Percentiles rank a stretch among this genome's conserved stretches.
phyloP scores from a whole-genome alignment of 2,113 vertebrate genomes.

The Pterophyllum scalare region DNA sequence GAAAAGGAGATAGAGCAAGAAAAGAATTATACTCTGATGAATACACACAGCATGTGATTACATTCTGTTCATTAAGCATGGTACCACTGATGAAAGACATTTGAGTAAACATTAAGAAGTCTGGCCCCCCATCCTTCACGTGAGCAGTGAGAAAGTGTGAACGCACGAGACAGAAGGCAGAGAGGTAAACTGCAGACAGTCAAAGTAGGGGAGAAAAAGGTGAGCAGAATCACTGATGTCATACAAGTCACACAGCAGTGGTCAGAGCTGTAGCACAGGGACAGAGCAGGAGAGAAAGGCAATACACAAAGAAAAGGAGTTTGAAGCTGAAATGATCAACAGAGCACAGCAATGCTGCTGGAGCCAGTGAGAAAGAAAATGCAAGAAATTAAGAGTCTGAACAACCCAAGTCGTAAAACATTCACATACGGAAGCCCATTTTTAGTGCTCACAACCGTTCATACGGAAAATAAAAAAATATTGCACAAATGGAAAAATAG shows the following conservation, averaged over 20 bases:
- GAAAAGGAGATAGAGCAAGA: constrained; percentile 45
- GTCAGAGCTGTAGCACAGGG: constrained; percentile 55
- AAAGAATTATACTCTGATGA: constrained; percentile 62
- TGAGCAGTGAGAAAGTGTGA: constrained; percentile 53
- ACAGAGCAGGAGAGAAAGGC: constrained; percentile 66
- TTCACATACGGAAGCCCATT: constrained; percentile 45
- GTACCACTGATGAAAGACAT: constrained; percentile 58
- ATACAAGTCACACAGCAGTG: constrained; percentile 67
- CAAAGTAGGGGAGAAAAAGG: constrained; percentile 63
- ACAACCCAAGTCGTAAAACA: constrained; percentile 53
- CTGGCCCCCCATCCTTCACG: constrained; percentile 44
- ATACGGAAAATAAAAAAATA: constrained; percentile 23
- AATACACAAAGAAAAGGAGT: constrained; percentile 53
- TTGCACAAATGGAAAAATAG: constrained; percentile 30
- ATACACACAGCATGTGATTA: constrained; percentile 62
- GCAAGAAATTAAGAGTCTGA: constrained; percentile 48
- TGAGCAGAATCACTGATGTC: constrained; percentile 71
- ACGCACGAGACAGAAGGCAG: constrained; percentile 56
- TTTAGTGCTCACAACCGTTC: constrained; percentile 28
- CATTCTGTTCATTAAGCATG: constrained; percentile 59
- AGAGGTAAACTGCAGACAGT: constrained; percentile 62
- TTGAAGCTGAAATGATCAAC: constrained; percentile 68
- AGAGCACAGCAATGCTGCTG: constrained; percentile 68
- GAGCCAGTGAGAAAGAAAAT: constrained; percentile 69
- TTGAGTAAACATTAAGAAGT: constrained; percentile 59